Evolutionary conservation across 2,888 invertebrate genomes (phyloP), one percentile per base, ranked within the genome.

Genomic region (Trisateles emortualis): DNA sequence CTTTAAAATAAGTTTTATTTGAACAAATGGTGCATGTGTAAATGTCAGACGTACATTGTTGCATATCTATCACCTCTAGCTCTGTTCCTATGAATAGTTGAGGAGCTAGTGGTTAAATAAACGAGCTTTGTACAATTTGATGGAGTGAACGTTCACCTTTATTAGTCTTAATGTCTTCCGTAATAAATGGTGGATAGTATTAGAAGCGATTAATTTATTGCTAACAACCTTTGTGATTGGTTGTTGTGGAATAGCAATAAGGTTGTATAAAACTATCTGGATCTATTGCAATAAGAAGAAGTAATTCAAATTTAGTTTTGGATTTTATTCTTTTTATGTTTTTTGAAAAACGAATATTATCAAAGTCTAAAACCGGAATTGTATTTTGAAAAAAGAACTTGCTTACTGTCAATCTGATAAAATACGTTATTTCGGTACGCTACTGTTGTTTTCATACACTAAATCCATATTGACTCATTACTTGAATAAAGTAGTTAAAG

Each of bases 141-240:
- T 36, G 52, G 16, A 41, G 35, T 46, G 3, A 10, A 45, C 46
- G 45, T 66, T 58, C 43, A 47, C 64, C 67, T 59, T 53, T 53
- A 58, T 64, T 58, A 60, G 41, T 10, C 29, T 38, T 66, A 64
- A 66, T 64, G 53, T 39, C 43, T 49, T 29, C 59, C 52, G 51
- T 53, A 35, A 49, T 54, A 40, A 35, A 54, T 40, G 29, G 38
- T 13, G 19, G 16, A 26, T 24, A 33, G 32, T 47, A 36, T 53
- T 36, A 19, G 29, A 36, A 38, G 6, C 22, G 16, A 42, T 38
- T 52, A 32, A 26, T 38, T 42, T 38, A 36, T 30, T 38, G 16
- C 10, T 10, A 26, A 29, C 26, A 5, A 41, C 26, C 40, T 35
- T 11, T 16, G 11, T 17, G n/a, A 26, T 16, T 8, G 44, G 16